Percentiles rank a stretch among this genome's conserved stretches.
phyloP scores from a whole-genome alignment of 2,888 invertebrate genomes.

The Desoria tigrina region DNA sequence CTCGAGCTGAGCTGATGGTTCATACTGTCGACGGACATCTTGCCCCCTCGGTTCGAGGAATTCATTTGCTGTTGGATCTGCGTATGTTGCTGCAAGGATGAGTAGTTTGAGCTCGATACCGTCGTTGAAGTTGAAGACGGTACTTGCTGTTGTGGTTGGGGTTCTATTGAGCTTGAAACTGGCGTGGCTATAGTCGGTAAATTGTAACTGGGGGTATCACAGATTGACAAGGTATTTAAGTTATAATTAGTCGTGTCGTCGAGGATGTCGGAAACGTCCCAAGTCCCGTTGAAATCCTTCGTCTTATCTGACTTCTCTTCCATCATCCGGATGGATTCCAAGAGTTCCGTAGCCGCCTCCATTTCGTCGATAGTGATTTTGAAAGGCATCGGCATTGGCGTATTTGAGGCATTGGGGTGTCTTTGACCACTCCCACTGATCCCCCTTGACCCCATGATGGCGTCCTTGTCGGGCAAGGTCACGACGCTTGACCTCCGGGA shows the following conservation, averaged over 20 bases:
- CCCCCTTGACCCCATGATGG: background rate
- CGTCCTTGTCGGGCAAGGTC: conserved; percentile 14
- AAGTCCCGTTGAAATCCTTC: conserved; percentile 5
- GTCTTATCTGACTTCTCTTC: conserved; percentile 38
- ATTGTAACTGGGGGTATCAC: background rate
- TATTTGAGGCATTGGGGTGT: background rate
- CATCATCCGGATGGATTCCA: conserved; percentile 46
- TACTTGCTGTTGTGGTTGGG: background rate
- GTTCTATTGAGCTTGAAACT: background rate
- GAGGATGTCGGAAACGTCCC: background rate
- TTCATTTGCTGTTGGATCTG: background rate
- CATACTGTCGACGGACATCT: conserved; percentile 13
- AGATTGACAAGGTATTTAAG: background rate
- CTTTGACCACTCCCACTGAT: background rate
- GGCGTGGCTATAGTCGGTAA: background rate
- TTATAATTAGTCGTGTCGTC: background rate
- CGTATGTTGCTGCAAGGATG: background rate
- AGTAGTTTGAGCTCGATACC: background rate
- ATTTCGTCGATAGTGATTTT: conserved; percentile 44
- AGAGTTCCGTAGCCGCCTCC: conserved; percentile 47
- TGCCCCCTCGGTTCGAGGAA: background rate
- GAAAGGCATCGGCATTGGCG: conserved; percentile 16
- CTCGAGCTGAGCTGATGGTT: conserved; percentile 23
- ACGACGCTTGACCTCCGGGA: conserved; percentile 24
- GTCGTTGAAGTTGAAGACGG: background rate